Evolutionary conservation across 2,888 invertebrate genomes (phyloP), one percentile per base, ranked within the genome.

Genomic region (Catocala fraxini): DNA sequence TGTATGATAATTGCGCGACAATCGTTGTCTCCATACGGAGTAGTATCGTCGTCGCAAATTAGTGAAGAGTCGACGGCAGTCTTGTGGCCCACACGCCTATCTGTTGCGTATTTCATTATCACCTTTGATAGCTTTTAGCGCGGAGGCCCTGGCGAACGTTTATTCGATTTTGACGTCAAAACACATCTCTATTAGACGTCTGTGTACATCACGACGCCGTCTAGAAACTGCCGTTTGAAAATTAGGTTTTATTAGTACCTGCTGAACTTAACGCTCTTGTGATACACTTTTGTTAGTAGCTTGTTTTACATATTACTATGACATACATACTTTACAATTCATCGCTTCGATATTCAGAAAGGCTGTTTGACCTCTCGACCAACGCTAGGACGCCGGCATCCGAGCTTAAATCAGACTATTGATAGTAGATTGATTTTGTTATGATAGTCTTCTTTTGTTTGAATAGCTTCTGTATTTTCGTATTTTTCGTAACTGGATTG

Each of bases 61-160:
- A 52, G 63, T 59, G 58, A 39, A 73, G 68, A 47, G 13, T 41
- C 7, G 45, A 43, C 45, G 39, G 13, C 35, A 15, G 41, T 34
- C 54, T 10, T 51, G 51, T 33, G 6, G 45, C 46, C 63, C 62
- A 68, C 54, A 71, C 68, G 69, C 70, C 58, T 68, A 59, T 71
- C 62, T 71, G 72, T 82, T 84, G 81, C 83, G 77, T 68, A 80
- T 79, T 69, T 86, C 73, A 86, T 88, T 87, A 87, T 84, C 87
- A 86, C 88, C 83, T 87, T 68, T 73, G 78, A 81, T 81, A 83
- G 85, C 80, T 84, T 81, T 85, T 83, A 85, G 86, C 83, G 71
- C 71, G 70, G 70, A 70, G 81, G 82, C 82, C 80, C 77, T 77
- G 69, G 58, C 57, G 73, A 68, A 70, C 63, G 70, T 77, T 78